These are phyloP conservation scores for Emys orbicularis DNA, from an alignment of 2,797 vertebrate species.

Conservation along the genomic window DNA sequence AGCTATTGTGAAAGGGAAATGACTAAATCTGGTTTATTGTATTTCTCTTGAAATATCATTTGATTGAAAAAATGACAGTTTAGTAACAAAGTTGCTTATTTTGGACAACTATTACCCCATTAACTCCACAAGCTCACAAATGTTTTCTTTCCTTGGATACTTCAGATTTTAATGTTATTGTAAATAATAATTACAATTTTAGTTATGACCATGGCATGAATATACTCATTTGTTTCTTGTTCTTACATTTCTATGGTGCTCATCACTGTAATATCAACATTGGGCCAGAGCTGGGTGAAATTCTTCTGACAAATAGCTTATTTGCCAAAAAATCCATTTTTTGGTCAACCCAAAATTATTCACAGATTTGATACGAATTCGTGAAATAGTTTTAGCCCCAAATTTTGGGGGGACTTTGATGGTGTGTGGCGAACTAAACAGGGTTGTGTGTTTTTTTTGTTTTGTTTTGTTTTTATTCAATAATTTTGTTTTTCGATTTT, in stretches of 20 bases:
- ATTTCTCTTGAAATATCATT: slow-evolving; percentile 40
- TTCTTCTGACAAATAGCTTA: background rate
- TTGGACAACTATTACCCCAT: background rate
- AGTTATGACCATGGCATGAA: background rate
- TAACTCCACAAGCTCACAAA: background rate
- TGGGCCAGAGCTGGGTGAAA: background rate
- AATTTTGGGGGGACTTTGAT: background rate
- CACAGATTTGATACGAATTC: background rate
- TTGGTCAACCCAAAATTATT: background rate
- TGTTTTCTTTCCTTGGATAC: background rate
- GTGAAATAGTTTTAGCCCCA: background rate
- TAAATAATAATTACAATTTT: background rate
- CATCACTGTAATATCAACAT: background rate
- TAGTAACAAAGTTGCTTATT: background rate
- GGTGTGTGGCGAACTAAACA: background rate
- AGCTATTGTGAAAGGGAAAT: slow-evolving; percentile 27
- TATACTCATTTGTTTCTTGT: background rate
- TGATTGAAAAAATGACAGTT: slow-evolving; percentile 11
- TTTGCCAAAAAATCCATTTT: background rate
- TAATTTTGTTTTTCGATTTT: background rate
- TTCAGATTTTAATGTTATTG: background rate
- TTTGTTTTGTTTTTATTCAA: background rate
- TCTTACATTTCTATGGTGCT: background rate
- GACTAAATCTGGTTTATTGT: background rate
- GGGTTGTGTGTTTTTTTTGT: background rate